Base-by-base conservation (phyloP, 2,113 vertebrate genomes). In the Sebastes schlegelii region DNA sequence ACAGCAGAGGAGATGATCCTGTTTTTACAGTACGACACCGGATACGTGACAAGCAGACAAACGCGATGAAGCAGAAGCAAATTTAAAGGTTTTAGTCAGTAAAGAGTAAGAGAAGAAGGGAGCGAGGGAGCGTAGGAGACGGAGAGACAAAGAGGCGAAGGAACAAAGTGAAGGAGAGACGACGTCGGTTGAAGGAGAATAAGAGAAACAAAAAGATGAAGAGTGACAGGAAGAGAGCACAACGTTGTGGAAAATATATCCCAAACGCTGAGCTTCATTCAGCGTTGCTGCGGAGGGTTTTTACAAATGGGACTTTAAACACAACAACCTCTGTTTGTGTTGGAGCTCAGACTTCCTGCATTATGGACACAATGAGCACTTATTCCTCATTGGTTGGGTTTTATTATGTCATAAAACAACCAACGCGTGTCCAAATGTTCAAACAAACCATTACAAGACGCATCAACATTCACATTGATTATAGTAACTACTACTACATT, bases 21-120 rank as follows among this genome's bases (percentile, higher is more conserved):
- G 87, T 88, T 91, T 81, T 80, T 86, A 79, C 81, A 84, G 85
- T 77, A 77, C 13, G 21, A 68, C 85, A 49, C 74, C 4, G 49
- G 55, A 40, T n/a, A 82, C 55, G 64, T 80, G 86, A 86, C 80
- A 45, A 73, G 83, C 83, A 80, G 83, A 84, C 71, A 80, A 85
- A 88, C 67, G 46, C 60, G 51, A 83, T 74, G 83, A 79, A 60
- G 85, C 78, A 42, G 68, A 80, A 77, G 62, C 13, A 79, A 67
- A 81, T 54, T 23, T 77, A 70, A 88, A 84, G 79, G 77, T 86
- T 87, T 84, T 42, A 54, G 81, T 86, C 83, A 49, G 74, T 16
- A 14, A 64, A 19, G 16, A 8, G 43, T 26, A n/a, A 19, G 23
- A 14, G 16, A 11, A 34, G 43, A 17, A 51, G 34, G 12, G 58